Evolutionary conservation across 2,797 vertebrate species (phyloP).

Genomic region (Sciurus vulgaris): DNA sequence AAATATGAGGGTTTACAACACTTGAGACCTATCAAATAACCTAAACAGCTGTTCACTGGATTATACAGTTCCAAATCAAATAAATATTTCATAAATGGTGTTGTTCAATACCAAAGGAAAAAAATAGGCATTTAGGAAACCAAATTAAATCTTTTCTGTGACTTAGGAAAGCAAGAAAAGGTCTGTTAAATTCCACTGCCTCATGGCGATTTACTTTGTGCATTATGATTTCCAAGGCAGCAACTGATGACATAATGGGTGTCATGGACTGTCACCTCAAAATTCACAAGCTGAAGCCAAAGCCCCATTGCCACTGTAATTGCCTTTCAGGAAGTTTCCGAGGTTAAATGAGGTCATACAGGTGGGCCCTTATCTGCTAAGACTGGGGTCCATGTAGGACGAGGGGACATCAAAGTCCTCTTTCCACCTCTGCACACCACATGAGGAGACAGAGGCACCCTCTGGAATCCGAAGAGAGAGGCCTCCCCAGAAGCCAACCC

Average conservation of each 20-base stretch:
- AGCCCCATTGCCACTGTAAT: neutral
- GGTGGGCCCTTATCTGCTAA: neutral
- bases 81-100: conserved; percentile 25
- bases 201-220: neutral
- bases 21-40: neutral
- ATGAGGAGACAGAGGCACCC: neutral
- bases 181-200: neutral
- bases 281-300: neutral
- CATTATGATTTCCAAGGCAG: conserved; percentile 13
- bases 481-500: neutral
- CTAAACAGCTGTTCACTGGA: conserved; percentile 33
- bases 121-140: neutral
- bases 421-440: neutral
- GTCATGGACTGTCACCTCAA: neutral
- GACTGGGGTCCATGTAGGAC: neutral
- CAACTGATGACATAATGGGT: neutral
- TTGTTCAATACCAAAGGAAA: neutral
- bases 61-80: conserved; percentile 34
- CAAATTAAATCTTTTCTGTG: conserved; percentile 2
- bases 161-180: neutral
- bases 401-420: neutral
- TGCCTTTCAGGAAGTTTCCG: neutral
- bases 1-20: conserved; percentile 3
- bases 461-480: neutral
- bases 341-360: neutral